Evolutionary conservation across 1,140 invertebrate genomes (phyloP).

Genomic region (Eupristina koningsbergeri): DNA sequence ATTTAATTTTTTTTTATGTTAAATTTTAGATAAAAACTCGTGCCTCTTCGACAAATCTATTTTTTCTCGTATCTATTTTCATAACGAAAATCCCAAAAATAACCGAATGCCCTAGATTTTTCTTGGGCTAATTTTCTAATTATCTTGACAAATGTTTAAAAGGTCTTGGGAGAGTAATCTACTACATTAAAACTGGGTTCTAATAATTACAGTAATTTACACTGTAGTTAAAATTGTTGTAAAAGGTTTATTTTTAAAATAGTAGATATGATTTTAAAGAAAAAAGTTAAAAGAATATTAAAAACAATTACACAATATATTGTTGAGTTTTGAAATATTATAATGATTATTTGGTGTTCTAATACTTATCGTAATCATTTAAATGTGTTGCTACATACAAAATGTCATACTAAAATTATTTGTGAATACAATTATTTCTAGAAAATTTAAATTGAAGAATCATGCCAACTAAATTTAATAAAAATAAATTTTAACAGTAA

Average conservation of each 20-base stretch:
- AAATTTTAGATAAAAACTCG: slow-evolving; percentile 26
- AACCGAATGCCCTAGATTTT: slow-evolving; percentile 48
- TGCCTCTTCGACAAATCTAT: slow-evolving; percentile 22
- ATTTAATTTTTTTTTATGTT: neutral
- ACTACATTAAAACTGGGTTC: neutral
- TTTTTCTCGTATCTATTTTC: slow-evolving; percentile 37
- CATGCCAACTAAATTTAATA: too few species aligned
- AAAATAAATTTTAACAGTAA: too few species aligned
- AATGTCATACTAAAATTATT: too few species aligned
- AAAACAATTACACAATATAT: neutral
- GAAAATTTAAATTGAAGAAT: too few species aligned
- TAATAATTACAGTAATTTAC: slow-evolving; percentile 1
- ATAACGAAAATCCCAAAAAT: slow-evolving; percentile 42
- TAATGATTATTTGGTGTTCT: too few species aligned
- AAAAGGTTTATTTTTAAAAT: slow-evolving; percentile 6
- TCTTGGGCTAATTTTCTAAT: slow-evolving; percentile 42
- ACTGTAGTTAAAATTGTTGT: neutral
- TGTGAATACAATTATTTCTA: too few species aligned
- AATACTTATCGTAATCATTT: too few species aligned
- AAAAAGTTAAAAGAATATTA: neutral
- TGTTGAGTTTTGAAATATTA: neutral
- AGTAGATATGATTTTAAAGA: neutral
- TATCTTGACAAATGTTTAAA: slow-evolving; percentile 30
- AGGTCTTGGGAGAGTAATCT: slow-evolving; percentile 5
- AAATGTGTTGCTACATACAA: too few species aligned